These are phyloP conservation scores for Isaurus tuberculatus DNA, from an alignment of 92 coral and sea anemone species.

Conservation along the genomic window DNA sequence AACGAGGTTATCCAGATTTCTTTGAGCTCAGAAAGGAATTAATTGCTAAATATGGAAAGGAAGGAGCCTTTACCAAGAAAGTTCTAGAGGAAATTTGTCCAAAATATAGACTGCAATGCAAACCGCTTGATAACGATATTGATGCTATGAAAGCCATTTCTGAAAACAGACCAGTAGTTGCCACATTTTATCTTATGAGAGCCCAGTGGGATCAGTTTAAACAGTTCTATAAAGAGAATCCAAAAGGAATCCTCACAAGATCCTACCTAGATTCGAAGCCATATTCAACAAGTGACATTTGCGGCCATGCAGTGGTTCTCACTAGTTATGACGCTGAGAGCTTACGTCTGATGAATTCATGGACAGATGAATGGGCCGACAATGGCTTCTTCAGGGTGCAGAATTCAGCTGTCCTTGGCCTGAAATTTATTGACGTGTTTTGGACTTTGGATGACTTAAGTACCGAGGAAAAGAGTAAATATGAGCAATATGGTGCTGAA, in stretches of 20 bases:
- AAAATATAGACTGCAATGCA: slow-evolving; percentile 54
- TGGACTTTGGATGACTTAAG: background rate
- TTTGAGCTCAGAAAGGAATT: slow-evolving; percentile 30
- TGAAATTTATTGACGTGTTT: slow-evolving; percentile 59
- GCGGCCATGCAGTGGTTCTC: slow-evolving; percentile 69
- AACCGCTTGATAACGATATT: slow-evolving; percentile 26
- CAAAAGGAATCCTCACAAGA: slow-evolving; percentile 52
- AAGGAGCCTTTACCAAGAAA: background rate
- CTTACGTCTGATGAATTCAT: slow-evolving; percentile 70
- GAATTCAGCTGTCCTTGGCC: slow-evolving; percentile 66
- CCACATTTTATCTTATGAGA: slow-evolving; percentile 50
- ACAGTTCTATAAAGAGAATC: slow-evolving; percentile 44
- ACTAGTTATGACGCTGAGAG: slow-evolving; percentile 63
- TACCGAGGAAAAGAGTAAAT: background rate
- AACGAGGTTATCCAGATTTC: slow-evolving; percentile 75
- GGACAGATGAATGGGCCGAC: slow-evolving; percentile 62
- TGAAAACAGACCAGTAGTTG: slow-evolving; percentile 67
- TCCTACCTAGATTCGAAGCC: slow-evolving; percentile 25
- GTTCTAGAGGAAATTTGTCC: slow-evolving; percentile 62
- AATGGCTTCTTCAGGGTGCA: slow-evolving; percentile 68
- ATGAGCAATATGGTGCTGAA: background rate
- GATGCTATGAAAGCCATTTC: slow-evolving; percentile 66
- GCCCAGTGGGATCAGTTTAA: background rate
- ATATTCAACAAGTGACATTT: background rate
- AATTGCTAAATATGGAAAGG: slow-evolving; percentile 40